Base-by-base conservation (phyloP, 2,888 invertebrate species). In the Lobophora halterata region DNA sequence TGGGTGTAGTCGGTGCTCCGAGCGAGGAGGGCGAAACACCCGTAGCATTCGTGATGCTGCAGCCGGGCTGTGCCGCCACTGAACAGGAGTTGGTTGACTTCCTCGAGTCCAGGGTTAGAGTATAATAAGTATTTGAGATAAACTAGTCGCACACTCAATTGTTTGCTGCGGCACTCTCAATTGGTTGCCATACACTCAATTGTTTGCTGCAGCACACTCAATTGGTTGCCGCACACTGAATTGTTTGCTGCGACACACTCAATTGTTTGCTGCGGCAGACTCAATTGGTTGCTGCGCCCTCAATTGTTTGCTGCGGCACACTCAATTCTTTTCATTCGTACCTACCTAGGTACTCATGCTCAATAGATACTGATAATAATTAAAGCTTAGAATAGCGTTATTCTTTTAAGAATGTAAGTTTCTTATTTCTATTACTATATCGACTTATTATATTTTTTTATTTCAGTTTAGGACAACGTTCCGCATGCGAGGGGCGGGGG, bases 1-100 rank as follows among this genome's bases (percentile, higher is more conserved):
- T 89, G 1, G 94, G 91, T 2, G 95, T 95, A 1, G 87, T 94
- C 55, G 95, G 94, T 0, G 66, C 90, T n/a, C 90, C 92, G 0
- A 87, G 93, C 61, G 89, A 89, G 49, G 67, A 65, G 30, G 88
- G 5, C 25, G 45, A 42, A 7, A 32, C 20, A 1, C 42, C 41
- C 14, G 55, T 89, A 36, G 93, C 92, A 0, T 93, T 91, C 62
- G 85, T 93, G 6, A 56, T 34, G 18, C 50, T 3, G 47, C 46
- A 9, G 32, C 39, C 5, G 19, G 46, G 29, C 3, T 7, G 6
- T 0, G 5, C 1, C 0, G 23, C 10, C n/a, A 28, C 32, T 0
- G 61, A 52, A 7, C 37, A 45, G 2, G 59, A 61, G 18, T 28
- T 66, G 11, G 49, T 40, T 2, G 23, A 33, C 1, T 52, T 34